phyloP scores from a whole-genome alignment of 2,113 vertebrate species.

The Gopherus flavomarginatus region DNA sequence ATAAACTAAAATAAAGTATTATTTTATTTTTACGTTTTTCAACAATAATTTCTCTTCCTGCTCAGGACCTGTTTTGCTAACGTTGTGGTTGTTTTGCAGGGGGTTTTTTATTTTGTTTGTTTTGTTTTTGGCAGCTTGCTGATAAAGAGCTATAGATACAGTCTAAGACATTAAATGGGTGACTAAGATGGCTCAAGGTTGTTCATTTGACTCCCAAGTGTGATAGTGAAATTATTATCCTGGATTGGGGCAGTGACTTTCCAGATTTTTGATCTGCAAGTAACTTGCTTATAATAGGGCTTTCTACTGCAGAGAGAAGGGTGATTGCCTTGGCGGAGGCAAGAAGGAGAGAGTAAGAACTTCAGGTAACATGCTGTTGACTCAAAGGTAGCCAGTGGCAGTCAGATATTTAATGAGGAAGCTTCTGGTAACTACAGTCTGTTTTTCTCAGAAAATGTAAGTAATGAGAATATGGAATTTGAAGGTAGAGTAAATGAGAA shows the following conservation, averaged over 20 bases:
- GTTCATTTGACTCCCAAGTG: not conserved
- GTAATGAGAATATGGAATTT: not conserved
- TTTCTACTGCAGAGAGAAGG: not conserved
- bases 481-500: not conserved
- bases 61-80: constrained; percentile 3
- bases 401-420: constrained; percentile 50
- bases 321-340: not conserved
- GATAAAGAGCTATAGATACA: constrained; percentile 1
- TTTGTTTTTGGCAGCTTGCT: not conserved
- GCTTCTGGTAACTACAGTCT: not conserved
- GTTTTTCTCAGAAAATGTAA: not conserved
- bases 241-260: not conserved
- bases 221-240: not conserved
- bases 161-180: not conserved
- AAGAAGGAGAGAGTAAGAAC: constrained; percentile 16
- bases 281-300: not conserved
- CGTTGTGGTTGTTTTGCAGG: not conserved
- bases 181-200: not conserved
- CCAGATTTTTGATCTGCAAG: not conserved
- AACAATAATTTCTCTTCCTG: not conserved
- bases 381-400: constrained; percentile 25
- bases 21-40: not conserved
- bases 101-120: not conserved
- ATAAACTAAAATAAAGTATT: not conserved
- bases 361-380: not conserved